Evolutionary conservation across 2,797 vertebrate genomes (phyloP).

Genomic region (Margarornis squamiger): DNA sequence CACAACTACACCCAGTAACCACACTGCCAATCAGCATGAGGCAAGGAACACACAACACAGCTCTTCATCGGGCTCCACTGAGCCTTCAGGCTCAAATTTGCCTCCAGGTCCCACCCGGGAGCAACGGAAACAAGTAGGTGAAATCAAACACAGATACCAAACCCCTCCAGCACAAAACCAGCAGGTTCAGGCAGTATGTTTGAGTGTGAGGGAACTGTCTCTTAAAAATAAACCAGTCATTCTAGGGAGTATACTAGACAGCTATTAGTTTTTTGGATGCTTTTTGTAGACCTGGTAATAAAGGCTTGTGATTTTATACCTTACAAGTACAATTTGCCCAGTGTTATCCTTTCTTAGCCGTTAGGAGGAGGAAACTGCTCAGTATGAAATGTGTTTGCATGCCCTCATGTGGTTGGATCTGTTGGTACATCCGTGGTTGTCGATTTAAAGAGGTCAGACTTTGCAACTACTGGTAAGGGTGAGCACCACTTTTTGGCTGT

Average conservation of each 20-base stretch:
- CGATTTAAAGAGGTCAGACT: neutral
- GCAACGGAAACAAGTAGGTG: constrained; percentile 89
- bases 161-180: fast-evolving
- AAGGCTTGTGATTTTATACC: neutral
- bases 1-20: neutral
- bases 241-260: neutral
- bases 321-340: neutral
- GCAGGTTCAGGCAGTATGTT: neutral
- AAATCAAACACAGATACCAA: neutral
- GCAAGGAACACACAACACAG: neutral
- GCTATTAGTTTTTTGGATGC: neutral
- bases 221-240: neutral
- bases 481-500: neutral
- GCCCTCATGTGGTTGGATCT: constrained; percentile 31
- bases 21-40: neutral
- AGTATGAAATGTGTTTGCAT: neutral
- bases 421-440: neutral
- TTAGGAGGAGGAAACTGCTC: neutral
- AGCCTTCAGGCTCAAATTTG: constrained; percentile 55
- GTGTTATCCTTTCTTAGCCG: neutral
- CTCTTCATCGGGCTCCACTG: constrained; percentile 22
- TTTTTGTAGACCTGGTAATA: neutral
- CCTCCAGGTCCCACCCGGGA: constrained; percentile 67
- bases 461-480: neutral
- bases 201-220: neutral